These are phyloP conservation scores for Zelleria hepariella DNA, from an alignment of 2,888 invertebrate genomes.

Conservation along the genomic window DNA sequence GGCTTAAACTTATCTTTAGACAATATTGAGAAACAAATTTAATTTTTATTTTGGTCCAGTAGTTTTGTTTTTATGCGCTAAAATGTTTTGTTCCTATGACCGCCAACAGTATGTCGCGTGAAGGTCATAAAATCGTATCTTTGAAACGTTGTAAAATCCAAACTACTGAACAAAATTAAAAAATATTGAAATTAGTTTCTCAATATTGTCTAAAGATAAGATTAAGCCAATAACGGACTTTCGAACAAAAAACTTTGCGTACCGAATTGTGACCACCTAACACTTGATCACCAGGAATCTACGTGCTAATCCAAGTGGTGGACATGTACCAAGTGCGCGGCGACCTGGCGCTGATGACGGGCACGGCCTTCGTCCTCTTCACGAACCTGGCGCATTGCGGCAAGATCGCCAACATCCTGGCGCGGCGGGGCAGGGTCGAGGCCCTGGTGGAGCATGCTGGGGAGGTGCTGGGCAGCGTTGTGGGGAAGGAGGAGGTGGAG, in stretches of 20 bases:
- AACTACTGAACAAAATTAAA: no score
- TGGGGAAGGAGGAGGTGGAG: constrained; percentile 23
- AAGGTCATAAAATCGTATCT: neutral
- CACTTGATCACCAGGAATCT: constrained; percentile 33
- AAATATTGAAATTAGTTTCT: no score
- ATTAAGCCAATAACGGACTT: no score
- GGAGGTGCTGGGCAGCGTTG: constrained; percentile 23
- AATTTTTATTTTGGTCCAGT: no score
- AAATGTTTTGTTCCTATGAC: no score
- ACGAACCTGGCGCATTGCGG: constrained; percentile 55
- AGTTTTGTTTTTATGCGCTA: no score
- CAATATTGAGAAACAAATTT: no score
- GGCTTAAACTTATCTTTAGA: no score
- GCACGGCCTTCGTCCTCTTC: constrained; percentile 52
- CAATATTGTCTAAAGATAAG: no score
- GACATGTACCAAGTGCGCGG: constrained; percentile 63
- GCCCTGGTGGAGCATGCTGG: constrained; percentile 34
- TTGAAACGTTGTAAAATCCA: no score
- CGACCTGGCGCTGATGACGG: constrained; percentile 56
- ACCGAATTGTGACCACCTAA: no score
- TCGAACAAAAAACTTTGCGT: no score
- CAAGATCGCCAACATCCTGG: constrained; percentile 47
- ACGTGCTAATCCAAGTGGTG: constrained; percentile 55
- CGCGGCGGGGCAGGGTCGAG: constrained; percentile 29
- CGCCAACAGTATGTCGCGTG: neutral